phyloP scores from a whole-genome alignment of 2,113 vertebrate species.

The Microcebus lehilahytsara region DNA sequence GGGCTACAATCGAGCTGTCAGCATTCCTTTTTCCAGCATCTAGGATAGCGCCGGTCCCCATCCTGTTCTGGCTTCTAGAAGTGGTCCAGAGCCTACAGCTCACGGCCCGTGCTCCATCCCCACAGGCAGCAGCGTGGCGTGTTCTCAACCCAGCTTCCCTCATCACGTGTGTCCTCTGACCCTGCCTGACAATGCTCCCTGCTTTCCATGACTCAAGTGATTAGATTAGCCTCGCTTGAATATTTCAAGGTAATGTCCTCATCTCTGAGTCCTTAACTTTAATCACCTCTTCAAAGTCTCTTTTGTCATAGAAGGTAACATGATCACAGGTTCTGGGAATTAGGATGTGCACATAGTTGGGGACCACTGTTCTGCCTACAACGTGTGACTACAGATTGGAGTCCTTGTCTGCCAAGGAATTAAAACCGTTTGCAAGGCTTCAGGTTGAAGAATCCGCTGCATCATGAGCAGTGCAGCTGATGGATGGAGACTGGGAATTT shows the following conservation, averaged over 20 bases:
- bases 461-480: rapidly evolving
- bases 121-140: rapidly evolving
- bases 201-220: background rate
- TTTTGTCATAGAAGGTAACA: background rate
- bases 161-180: background rate
- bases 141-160: background rate
- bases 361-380: background rate
- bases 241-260: background rate
- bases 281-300: background rate
- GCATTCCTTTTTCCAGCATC: background rate
- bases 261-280: no score
- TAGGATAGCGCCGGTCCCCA: background rate
- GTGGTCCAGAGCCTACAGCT: no score
- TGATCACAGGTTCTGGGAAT: background rate
- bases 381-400: background rate
- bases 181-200: background rate
- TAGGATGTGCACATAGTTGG: background rate
- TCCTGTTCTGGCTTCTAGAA: background rate
- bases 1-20: background rate
- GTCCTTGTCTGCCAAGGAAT: background rate
- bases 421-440: background rate
- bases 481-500: background rate
- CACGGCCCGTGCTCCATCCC: rapidly evolving
- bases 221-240: background rate
- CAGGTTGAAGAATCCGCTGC: background rate